Conservation (phyloP, 1,140 invertebrate species). For the Polyergus mexicanus region DNA sequence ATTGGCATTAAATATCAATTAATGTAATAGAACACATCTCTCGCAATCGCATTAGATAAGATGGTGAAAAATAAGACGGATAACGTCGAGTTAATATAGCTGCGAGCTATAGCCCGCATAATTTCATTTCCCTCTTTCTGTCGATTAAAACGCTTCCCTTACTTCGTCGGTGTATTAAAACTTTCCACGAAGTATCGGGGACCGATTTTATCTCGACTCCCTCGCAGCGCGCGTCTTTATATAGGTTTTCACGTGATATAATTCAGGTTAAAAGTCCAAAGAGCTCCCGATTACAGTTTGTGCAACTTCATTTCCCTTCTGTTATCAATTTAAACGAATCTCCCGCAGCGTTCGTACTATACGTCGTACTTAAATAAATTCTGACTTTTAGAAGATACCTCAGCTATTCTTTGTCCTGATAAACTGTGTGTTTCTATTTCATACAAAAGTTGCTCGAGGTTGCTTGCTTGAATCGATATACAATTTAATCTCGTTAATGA, state of each 20-base stretch:
- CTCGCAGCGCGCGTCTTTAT: constrained; percentile 23
- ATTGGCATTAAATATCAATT: background rate
- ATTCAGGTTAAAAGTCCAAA: constrained; percentile 59
- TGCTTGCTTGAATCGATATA: background rate
- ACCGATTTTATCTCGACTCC: constrained; percentile 50
- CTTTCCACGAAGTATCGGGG: constrained; percentile 34
- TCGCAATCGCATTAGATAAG: background rate
- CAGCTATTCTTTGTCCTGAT: constrained; percentile 28
- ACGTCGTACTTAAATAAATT: constrained; percentile 51
- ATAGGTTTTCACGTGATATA: constrained; percentile 21
- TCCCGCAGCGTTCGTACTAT: background rate
- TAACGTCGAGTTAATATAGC: background rate
- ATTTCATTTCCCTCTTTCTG: constrained; percentile 39
- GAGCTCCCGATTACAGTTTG: constrained; percentile 54
- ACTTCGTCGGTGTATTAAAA: constrained; percentile 37
- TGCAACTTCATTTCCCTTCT: constrained; percentile 54
- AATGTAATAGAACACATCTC: constrained; percentile 8
- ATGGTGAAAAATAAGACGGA: constrained; percentile 18
- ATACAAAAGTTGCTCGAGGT: background rate
- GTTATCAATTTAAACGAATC: constrained; percentile 33
- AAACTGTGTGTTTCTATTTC: constrained; percentile 19
- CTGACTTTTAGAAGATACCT: constrained; percentile 34
- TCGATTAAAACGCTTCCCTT: constrained; percentile 40
- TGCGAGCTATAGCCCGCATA: background rate
- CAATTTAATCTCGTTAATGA: constrained; percentile 8